Evolutionary conservation across 1,140 invertebrate genomes (phyloP), one percentile per base, ranked within the genome.

Genomic region (Prorops nasuta): DNA sequence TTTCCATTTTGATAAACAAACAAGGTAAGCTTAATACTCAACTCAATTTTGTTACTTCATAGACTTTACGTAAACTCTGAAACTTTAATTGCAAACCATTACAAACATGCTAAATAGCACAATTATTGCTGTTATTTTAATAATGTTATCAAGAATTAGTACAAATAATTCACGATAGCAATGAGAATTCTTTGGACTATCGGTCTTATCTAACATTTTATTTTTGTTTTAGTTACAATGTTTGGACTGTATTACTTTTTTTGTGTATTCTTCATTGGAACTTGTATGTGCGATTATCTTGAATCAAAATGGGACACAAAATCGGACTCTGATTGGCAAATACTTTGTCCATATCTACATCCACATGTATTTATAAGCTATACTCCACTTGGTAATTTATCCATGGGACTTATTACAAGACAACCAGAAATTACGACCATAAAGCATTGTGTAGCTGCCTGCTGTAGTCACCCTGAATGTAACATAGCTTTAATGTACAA

Each of bases 401-500:
- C 82, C 38, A 79, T 80, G 41, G 86, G 84, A 9, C 80, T 78
- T 40, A 88, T 80, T 54, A 80, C 77, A 22, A 81, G 84, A 58
- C 80, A 83, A 47, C 64, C 72, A 14, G 74, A 79, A 22, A 63
- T 83, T 6, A 79, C 69, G 37, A 79, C 77, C 12, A 64, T 86
- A 3, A 80, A 81, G 42, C 76, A 83, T 37, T 94, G 91, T 71
- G 81, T 91, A 3, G 76, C 82, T 55, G 78, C 81, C 24, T 94
- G 92, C 65, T 94, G 91, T 67, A 69, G 72, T 1, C 77, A 82
- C 31, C 69, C 79, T 1, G 58, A 68, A 1, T 94, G 91, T 67
- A 88, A 94, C 72, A 84, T 92, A 51, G 89, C 86, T 3, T 85
- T 94, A 61, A 86, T 90, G 66, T 83, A 84, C 48, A 85, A 90